Percentiles rank a stretch among this genome's conserved stretches.
Evolutionary conservation across 2,888 invertebrate species (phyloP).

Genomic region (Dexiosoma caninum): DNA sequence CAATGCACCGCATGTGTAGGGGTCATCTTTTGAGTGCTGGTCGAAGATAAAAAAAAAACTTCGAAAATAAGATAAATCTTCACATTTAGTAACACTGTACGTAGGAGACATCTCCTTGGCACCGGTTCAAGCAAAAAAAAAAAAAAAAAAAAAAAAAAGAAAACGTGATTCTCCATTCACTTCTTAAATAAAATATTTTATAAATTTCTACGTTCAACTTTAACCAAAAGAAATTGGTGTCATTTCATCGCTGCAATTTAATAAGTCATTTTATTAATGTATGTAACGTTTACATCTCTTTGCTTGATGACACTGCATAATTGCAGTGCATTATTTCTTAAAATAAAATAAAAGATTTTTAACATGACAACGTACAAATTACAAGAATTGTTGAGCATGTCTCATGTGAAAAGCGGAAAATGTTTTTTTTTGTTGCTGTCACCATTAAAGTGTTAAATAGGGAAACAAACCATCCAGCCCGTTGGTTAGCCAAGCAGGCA

Average conservation of each 20-base stretch:
- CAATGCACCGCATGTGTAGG: too few relatives aligned
- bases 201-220: conserved; percentile 6
- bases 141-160: too few relatives aligned
- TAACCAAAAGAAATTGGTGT: conserved; percentile 28
- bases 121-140: too few relatives aligned
- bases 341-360: conserved; percentile 27
- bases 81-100: too few relatives aligned
- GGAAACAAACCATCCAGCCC: conserved; percentile 22
- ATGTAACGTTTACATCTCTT: background rate
- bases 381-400: conserved; percentile 8
- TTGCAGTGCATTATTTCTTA: conserved; percentile 31
- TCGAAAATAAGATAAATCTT: too few relatives aligned
- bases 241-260: conserved; percentile 26
- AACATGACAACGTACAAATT: conserved; percentile 46
- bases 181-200: background rate
- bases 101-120: too few relatives aligned
- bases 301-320: conserved; percentile 49
- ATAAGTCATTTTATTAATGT: background rate
- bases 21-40: too few relatives aligned
- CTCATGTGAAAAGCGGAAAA: conserved; percentile 42
- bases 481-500: background rate
- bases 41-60: too few relatives aligned
- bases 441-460: conserved; percentile 46
- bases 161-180: background rate
- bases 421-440: background rate